Conservation (phyloP, 2,797 vertebrate genomes). For the Danio kyathit region DNA sequence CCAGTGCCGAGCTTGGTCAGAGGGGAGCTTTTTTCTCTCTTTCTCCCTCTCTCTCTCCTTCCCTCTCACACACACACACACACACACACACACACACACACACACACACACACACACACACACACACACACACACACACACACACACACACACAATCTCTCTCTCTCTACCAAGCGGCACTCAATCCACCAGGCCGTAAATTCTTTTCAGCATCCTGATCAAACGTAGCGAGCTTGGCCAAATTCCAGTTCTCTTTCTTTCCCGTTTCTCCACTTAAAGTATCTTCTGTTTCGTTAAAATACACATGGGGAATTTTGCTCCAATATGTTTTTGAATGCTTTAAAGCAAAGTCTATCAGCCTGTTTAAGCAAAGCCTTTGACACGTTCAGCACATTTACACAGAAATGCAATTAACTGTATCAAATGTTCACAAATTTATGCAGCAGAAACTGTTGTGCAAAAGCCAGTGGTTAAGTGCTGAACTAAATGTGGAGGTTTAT, state of each 20-base stretch:
- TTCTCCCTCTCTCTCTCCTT: constrained; percentile 30
- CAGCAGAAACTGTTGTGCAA: too few relatives aligned
- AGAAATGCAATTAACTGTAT: not conserved
- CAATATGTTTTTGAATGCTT: not conserved
- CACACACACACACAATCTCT: constrained; percentile 39
- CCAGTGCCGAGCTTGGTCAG: constrained; percentile 77
- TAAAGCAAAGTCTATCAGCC: constrained; percentile 4
- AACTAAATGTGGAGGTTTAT: not conserved
- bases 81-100: not conserved
- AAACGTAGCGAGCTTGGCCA: constrained; percentile 48
- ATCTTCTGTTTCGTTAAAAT: not conserved
- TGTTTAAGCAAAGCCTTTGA: not conserved
- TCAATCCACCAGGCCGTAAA: constrained; percentile 72
- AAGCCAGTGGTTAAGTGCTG: not conserved
- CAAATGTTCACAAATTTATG: not conserved
- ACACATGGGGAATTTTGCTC: constrained; percentile 2
- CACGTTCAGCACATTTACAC: not conserved
- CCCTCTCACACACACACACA: constrained; percentile 30
- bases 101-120: constrained; percentile 40
- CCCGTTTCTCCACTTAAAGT: not conserved
- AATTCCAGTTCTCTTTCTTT: constrained; percentile 36
- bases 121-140: constrained; percentile 40
- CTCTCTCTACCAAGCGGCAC: constrained; percentile 37
- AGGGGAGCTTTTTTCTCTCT: constrained; percentile 76
- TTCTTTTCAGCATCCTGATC: constrained; percentile 54